A percentile compares a stretch with the other conserved stretches of the same genome.
These are phyloP conservation scores for Rhingia rostrata DNA, from an alignment of 2,888 invertebrate genomes.

Conservation along the genomic window DNA sequence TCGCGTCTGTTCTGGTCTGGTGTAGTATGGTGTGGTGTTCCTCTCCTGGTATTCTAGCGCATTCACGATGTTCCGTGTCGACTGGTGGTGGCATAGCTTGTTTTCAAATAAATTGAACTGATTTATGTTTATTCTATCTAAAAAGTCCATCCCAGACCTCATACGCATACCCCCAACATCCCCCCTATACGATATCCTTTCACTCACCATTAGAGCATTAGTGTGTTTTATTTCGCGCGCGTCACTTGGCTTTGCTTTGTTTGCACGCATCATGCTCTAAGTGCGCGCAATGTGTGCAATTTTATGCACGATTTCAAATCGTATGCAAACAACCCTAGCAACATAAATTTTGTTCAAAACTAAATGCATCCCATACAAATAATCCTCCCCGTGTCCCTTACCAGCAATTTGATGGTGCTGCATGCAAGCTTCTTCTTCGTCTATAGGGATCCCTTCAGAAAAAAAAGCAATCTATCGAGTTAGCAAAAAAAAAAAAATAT, in stretches of 20 bases:
- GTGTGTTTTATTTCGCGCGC: constrained; percentile 35
- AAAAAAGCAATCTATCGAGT: constrained; percentile 49
- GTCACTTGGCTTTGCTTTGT: constrained; percentile 26
- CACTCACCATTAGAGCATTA: constrained; percentile 65
- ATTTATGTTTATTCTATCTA: constrained; percentile 72
- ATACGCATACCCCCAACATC: neutral
- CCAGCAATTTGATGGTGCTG: neutral
- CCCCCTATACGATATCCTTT: constrained; percentile 37
- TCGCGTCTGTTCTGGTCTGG: constrained; percentile 2
- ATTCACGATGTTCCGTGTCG: constrained; percentile 52
- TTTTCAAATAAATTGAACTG: constrained; percentile 72
- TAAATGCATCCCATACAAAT: constrained; percentile 54
- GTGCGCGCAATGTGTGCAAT: constrained; percentile 54
- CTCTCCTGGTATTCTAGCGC: neutral
- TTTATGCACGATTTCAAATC: constrained; percentile 69
- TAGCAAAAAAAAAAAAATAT: constrained; percentile 43
- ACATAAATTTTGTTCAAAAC: constrained; percentile 68
- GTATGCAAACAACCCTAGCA: constrained; percentile 61
- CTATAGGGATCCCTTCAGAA: constrained; percentile 23
- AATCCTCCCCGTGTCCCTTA: neutral
- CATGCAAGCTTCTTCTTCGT: neutral
- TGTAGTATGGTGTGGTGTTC: neutral
- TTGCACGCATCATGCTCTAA: constrained; percentile 24
- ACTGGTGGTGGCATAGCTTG: constrained; percentile 44
- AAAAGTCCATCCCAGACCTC: constrained; percentile 46